These are phyloP conservation scores for Ctenosaura bakeri DNA, from an alignment of 2,797 vertebrate species.

Conservation along the genomic window DNA sequence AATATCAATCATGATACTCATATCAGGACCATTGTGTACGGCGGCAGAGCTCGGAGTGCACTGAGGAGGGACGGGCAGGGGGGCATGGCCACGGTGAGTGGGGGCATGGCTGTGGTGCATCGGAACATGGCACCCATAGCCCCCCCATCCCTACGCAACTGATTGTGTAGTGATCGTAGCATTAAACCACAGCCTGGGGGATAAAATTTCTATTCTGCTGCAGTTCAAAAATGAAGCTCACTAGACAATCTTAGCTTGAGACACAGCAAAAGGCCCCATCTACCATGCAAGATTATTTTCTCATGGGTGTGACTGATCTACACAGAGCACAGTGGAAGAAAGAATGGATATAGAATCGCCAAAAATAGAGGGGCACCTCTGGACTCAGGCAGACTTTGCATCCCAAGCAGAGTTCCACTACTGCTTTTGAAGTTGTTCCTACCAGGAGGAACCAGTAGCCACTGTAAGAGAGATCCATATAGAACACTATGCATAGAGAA, in stretches of 20 bases:
- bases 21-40: no score
- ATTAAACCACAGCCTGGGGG: not conserved
- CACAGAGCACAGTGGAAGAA: not conserved
- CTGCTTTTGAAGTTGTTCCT: not conserved
- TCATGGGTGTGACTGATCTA: not conserved
- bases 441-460: not conserved
- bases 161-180: not conserved
- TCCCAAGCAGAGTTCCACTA: not conserved
- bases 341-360: not conserved
- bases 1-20: not conserved
- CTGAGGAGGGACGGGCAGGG: no score
- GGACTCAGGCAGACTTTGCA: not conserved
- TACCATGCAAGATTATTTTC: not conserved
- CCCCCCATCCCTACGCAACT: no score
- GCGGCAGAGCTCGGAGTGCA: no score
- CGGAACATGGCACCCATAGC: no score
- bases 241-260: not conserved
- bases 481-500: not conserved
- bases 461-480: not conserved
- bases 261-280: not conserved
- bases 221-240: not conserved
- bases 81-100: no score
- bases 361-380: not conserved
- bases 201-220: not conserved
- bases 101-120: no score